A percentile compares a stretch with the other conserved stretches of the same genome.
These are phyloP conservation scores for Erynnis tages DNA, from an alignment of 2,888 invertebrate species.

Conservation along the genomic window DNA sequence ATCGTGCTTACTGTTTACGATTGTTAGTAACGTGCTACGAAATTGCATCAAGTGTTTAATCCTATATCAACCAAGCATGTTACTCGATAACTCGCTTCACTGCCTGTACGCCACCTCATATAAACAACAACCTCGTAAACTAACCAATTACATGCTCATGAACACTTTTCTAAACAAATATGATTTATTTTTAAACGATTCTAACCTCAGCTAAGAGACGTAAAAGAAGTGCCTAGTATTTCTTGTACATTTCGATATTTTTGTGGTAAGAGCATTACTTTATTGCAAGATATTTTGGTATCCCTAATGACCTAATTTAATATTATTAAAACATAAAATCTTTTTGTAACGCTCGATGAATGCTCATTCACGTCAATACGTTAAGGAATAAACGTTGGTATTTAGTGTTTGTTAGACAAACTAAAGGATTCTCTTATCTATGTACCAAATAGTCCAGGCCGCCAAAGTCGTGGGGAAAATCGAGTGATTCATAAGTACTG, in stretches of 20 bases:
- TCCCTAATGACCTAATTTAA: not conserved
- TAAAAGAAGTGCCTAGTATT: not conserved
- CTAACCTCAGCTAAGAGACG: conserved; percentile 4
- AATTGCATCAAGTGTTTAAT: conserved; percentile 18
- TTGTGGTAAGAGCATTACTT: too few species aligned
- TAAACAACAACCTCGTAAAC: conserved; percentile 65
- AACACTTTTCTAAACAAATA: conserved; percentile 38
- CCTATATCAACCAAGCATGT: conserved; percentile 16
- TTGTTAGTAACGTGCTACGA: conserved; percentile 16
- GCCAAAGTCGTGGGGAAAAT: too few species aligned
- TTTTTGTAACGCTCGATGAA: too few species aligned
- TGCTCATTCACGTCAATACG: too few species aligned
- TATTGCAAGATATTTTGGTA: too few species aligned
- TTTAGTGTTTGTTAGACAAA: too few species aligned
- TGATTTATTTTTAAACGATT: conserved; percentile 18
- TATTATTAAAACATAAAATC: too few species aligned
- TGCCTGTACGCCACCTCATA: conserved; percentile 39
- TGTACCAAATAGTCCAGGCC: too few species aligned
- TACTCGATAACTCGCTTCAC: conserved; percentile 16
- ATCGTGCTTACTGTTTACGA: conserved; percentile 10
- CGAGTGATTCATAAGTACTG: too few species aligned
- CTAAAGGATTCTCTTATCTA: too few species aligned
- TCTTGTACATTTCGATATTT: too few species aligned
- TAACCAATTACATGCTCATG: conserved; percentile 73
- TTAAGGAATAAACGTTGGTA: too few species aligned